Evolutionary conservation across 2,888 invertebrate genomes (phyloP), one percentile per base, ranked within the genome.

Genomic region (Palloptera scutellata): DNA sequence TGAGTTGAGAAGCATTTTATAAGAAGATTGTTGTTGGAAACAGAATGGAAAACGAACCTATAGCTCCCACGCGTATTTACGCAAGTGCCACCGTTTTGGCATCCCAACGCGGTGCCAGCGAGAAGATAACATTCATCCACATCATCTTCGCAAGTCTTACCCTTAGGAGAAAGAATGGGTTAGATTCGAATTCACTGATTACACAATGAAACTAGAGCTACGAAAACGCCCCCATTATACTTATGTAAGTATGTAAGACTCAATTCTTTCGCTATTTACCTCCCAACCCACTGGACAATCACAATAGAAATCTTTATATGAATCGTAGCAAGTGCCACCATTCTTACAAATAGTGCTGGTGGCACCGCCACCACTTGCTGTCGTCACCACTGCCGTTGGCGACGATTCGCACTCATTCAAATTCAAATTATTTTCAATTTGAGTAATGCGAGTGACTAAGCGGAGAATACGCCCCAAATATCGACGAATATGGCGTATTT

Each of bases 51-150:
- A 20, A 8, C 75, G 81, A 84, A 93, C 90, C 90, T 89, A 82
- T 93, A 97, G 53, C 91, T 87, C 66, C 97, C 97, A 0, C 87
- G 89, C 43, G 87, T 88, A 82, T 97, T 96, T 43, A 90, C 83
- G 79, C 97, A 97, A 1, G 90, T 90, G 0, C 92, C 96, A 59
- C 93, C 93, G 85, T 97, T 95, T 86, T 96, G 95, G 81, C 97
- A 97, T 0, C 95, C 96, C 43, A 94, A 86, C 79, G 93, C 95
- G 0, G 96, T 96, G 9, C 94, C 94, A 4, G 88, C 87, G 77
- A 91, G 92, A 76, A 87, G 87, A 1, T 87, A 86, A 82, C 98
- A 97, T 85, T 97, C 97, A 79, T 98, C 92, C 0, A 97, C 92
- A 83, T 97, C 97, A 0, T 85, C 82, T 63, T 90, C 89, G 82